Evolutionary conservation across 2,888 invertebrate genomes (phyloP), one percentile per base, ranked within the genome.

Genomic region (Conus canariensis): DNA sequence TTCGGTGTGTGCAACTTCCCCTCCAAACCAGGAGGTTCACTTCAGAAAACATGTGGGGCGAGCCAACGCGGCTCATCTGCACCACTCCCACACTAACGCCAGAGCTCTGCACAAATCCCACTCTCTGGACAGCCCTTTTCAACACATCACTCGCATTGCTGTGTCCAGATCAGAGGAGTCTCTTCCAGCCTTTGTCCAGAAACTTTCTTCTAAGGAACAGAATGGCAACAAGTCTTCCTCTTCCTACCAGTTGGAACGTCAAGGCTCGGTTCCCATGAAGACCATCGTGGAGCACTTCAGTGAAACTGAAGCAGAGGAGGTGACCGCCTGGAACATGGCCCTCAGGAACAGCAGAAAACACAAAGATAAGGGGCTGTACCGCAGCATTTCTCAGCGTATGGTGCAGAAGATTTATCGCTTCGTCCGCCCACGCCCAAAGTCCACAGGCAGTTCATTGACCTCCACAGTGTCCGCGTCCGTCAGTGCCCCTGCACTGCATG

Each of bases 81-180:
- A 74, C 56, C 45, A 25, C 30, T 7, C 12, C 56, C 74, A 74
- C 74, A 30, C 88, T 22, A 25, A 88, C 82, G 70, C 89, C 12
- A 74, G 83, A 25, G 89, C 83, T 14, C 45, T 87, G 64, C 77
- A 86, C 58, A 85, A 89, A 45, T 83, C 90, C 14, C 90, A 89
- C 45, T 90, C 90, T 14, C 59, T 90, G 22, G 88, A 91, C 70
- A 58, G 87, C 64, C 88, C 83, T 22, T 90, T 86, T 60, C 74
- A 64, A 25, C 91, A 90, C 88, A 85, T 91, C 67, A 91, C 91
- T 22, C 90, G 88, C 74, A 91, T 91, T 83, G 88, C 85, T 45
- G 90, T 91, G 45, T 64, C 85, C 22, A 88, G 90, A 22, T 89
- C 89, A 9, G 30, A 67, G 85, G 89, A 85, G 7, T 85, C 74